phyloP scores from a whole-genome alignment of 2,888 invertebrate species.

The Yponomeuta evonymella region DNA sequence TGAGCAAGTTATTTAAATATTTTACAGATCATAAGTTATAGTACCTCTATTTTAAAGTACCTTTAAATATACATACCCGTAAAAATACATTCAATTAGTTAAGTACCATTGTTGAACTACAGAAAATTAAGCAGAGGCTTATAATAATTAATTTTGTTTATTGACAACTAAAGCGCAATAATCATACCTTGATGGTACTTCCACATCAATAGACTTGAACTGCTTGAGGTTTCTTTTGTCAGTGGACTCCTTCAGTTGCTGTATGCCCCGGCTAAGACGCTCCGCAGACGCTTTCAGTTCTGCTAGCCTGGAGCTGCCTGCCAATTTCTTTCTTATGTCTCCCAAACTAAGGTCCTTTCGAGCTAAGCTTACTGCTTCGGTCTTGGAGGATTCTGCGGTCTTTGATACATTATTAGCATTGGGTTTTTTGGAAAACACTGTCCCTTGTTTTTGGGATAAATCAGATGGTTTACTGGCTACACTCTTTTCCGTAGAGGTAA shows the following conservation, averaged over 20 bases:
- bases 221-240: constrained; percentile 76
- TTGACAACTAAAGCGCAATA: too few species aligned
- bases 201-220: constrained; percentile 85
- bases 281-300: constrained; percentile 82
- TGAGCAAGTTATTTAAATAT: too few species aligned
- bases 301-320: constrained; percentile 80
- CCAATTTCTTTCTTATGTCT: constrained; percentile 81
- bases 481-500: constrained; percentile 16
- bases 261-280: constrained; percentile 79
- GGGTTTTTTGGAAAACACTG: constrained; percentile 50
- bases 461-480: constrained; percentile 21
- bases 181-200: constrained; percentile 81
- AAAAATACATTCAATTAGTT: too few species aligned
- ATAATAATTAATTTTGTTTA: too few species aligned
- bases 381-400: constrained; percentile 32
- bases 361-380: constrained; percentile 61
- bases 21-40: too few species aligned
- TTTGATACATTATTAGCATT: constrained; percentile 46
- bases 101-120: too few species aligned
- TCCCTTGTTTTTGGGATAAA: constrained; percentile 22
- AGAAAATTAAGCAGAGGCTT: too few species aligned
- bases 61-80: too few species aligned
- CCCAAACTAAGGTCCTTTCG: constrained; percentile 80
- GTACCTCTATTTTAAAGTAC: too few species aligned
- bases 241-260: constrained; percentile 73